Evolutionary conservation across 1,140 invertebrate genomes (phyloP), one percentile per base, ranked within the genome.

Genomic region (Piezodorus guildinii): DNA sequence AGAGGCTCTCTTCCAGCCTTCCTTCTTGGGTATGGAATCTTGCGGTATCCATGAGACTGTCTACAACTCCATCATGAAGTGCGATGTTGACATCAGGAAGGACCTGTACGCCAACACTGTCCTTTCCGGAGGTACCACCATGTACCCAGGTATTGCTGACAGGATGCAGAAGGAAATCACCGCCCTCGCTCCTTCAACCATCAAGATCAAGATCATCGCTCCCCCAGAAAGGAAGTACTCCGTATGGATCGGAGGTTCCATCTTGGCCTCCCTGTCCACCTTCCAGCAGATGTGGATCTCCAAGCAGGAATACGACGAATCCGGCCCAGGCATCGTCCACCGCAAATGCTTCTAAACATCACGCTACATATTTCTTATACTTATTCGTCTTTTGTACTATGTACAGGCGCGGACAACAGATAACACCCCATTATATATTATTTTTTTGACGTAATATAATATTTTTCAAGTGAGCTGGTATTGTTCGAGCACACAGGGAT

Each of bases 201-300:
- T 88, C 80, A 89, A 88, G 73, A 63, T 80, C 79, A 94, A 94
- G 82, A 92, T 94, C 81, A 92, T 93, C 76, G 91, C 91, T 75
- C 91, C 86, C 68, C 84, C 88, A n/a, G 87, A 89, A 73, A 81
- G 89, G 69, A 88, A 91, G 76, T 88, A 89, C 76, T 88, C 87
- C 45, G 83, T 88, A 70, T 91, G 88, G 89, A 91, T 91, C 79
- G 85, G 87, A 72, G 88, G 88, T 65, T 91, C 89, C 68, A 91
- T 91, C 74, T 78, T 91, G 68, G 88, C 88, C 58, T 91, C 88
- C 9, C 77, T 91, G 27, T 90, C 88, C 70, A 91, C 88, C 77
- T 91, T 91, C 88, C 88, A 91, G 75, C 87, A 88, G 77, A 91
- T 91, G 89, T 95, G 93, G 92, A 93, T 85, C 79, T 85, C 83